phyloP scores from a whole-genome alignment of 1,140 invertebrate species.

The Cherax quadricarinatus region DNA sequence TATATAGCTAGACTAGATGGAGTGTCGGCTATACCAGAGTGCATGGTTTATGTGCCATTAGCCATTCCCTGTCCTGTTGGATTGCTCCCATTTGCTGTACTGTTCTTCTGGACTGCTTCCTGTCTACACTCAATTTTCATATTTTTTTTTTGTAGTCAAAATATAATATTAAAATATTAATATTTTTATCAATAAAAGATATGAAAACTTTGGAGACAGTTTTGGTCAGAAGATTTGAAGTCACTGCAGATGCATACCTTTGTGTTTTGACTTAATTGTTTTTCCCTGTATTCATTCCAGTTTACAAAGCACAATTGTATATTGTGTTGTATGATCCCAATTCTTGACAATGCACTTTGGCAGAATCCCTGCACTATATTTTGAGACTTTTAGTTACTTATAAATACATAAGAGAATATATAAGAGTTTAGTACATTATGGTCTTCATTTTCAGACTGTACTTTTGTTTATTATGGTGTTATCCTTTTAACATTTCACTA shows the following conservation, averaged over 20 bases:
- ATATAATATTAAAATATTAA: not conserved
- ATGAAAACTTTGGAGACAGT: not conserved
- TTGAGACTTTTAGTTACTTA: not conserved
- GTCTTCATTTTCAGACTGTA: constrained; percentile 37
- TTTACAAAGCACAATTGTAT: constrained; percentile 15
- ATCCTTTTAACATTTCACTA: constrained; percentile 6
- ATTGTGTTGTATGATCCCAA: not conserved
- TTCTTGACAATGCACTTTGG: constrained; percentile 43
- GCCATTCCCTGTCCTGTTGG: constrained; percentile 25
- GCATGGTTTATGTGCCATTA: constrained; percentile 46
- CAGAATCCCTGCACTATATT: constrained; percentile 33
- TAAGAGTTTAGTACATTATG: constrained; percentile 9
- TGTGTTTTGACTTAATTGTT: constrained; percentile 5
- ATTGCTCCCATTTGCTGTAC: constrained; percentile 20
- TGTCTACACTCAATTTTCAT: not conserved
- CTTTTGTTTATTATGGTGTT: constrained; percentile 6
- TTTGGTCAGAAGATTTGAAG: not conserved
- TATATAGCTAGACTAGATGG: constrained; percentile 62
- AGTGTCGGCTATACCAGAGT: constrained; percentile 58
- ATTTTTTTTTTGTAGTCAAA: not conserved
- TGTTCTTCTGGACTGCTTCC: not conserved
- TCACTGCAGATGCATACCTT: not conserved
- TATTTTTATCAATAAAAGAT: constrained; percentile 10
- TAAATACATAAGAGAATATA: no score
- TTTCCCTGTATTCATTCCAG: not conserved